Conservation (phyloP, 2,797 vertebrate genomes). For the Okamejei kenojei region DNA sequence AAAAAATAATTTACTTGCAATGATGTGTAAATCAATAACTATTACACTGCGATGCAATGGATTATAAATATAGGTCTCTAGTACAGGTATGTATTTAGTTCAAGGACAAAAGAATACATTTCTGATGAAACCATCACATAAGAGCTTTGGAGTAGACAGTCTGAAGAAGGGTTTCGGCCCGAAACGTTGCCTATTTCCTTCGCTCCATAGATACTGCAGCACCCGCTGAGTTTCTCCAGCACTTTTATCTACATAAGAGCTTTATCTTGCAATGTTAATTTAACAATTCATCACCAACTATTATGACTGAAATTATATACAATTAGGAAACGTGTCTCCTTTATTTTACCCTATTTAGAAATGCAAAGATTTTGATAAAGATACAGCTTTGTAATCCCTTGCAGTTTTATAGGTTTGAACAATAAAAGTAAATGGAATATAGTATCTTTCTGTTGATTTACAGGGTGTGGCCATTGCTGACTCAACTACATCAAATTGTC, state of each 20-base stretch:
- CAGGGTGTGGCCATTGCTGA: too few relatives aligned
- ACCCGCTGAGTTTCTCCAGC: too few relatives aligned
- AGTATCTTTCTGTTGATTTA: not conserved
- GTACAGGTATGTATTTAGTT: not conserved
- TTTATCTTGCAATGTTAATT: not conserved
- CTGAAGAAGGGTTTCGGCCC: too few relatives aligned
- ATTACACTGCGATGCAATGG: not conserved
- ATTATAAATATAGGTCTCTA: not conserved
- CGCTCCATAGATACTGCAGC: too few relatives aligned
- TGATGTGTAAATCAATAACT: not conserved
- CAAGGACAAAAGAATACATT: not conserved
- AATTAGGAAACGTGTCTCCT: not conserved
- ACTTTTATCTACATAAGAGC: not conserved
- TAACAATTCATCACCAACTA: not conserved
- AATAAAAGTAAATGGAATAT: not conserved
- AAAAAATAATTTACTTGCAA: not conserved
- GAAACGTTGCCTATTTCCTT: too few relatives aligned
- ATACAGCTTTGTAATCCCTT: not conserved
- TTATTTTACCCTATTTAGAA: not conserved
- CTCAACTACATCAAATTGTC: too few relatives aligned
- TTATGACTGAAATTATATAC: not conserved
- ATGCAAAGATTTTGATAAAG: not conserved
- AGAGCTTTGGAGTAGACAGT: not conserved
- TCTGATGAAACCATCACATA: not conserved
- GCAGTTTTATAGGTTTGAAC: not conserved